Evolutionary conservation across 2,888 invertebrate species (phyloP), one percentile per base, ranked within the genome.

Genomic region (Euclidia mi): DNA sequence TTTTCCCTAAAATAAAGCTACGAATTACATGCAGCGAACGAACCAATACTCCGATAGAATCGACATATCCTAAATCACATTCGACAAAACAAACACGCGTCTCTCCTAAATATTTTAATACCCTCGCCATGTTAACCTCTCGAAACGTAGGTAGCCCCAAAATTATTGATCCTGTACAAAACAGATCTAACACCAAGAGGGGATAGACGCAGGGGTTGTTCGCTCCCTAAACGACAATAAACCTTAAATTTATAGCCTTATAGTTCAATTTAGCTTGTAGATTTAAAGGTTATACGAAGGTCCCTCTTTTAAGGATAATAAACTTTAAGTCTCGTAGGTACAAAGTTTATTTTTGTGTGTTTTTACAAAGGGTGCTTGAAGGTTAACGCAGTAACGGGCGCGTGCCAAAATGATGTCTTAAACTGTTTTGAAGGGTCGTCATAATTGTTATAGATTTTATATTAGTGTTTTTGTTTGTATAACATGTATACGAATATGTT

Each of bases 331-430:
- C 2, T 20, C 3, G 10, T 38, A n/a, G 1, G 0, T 2, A 18
- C 44, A 40, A 1, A 32, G 28, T 44, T 15, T 31, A 14, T 32
- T 31, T 55, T 40, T 38, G 6, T 2, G 25, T 12, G 18, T 57
- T 44, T 47, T 60, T 53, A 34, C 28, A 53, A 45, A 60, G 63
- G 62, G 38, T 61, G 56, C 56, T 40, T 34, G 14, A 59, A 48
- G 61, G 58, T 57, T 66, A 61, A 67, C 71, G 72, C 79, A 79
- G 75, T 71, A 84, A 84, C 69, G 79, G 77, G 73, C 76, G 67
- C 80, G 81, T 82, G 84, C 78, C 81, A 58, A 78, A 79, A 75
- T 78, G 78, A 72, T 78, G 74, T 76, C 69, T 77, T 60, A 69
- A 78, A 73, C 65, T 75, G 71, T 69, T 78, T 71, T 70, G 61